A percentile compares a stretch with the other conserved stretches of the same genome.
These are phyloP conservation scores for Trachops cirrhosus DNA, from an alignment of 2,797 vertebrate species.

Conservation along the genomic window DNA sequence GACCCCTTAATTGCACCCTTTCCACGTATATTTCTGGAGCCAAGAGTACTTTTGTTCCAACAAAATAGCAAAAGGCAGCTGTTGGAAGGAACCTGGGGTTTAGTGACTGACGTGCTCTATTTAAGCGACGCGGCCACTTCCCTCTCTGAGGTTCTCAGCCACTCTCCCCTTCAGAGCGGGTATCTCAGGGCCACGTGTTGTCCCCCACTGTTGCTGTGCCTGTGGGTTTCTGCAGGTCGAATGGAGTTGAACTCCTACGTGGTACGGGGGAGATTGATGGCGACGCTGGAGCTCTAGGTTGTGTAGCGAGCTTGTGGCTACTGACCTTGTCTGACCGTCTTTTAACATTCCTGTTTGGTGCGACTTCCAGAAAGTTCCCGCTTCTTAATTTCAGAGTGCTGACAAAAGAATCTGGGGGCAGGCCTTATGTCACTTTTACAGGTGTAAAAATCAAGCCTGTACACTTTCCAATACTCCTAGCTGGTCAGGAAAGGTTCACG, in stretches of 20 bases:
- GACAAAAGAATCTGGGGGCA: constrained; percentile 23
- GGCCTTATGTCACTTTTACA: background rate
- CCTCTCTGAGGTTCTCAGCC: background rate
- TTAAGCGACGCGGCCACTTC: background rate
- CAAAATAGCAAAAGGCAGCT: background rate
- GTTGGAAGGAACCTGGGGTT: background rate
- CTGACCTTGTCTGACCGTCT: background rate
- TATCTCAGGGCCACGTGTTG: background rate
- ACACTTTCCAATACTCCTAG: background rate
- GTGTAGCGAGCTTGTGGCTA: fast-evolving
- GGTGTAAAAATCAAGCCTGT: background rate
- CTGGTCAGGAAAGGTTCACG: fast-evolving
- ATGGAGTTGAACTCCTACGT: fast-evolving
- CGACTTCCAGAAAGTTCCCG: background rate
- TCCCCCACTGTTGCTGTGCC: background rate
- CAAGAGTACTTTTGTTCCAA: background rate
- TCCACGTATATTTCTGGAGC: background rate
- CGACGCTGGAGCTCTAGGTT: background rate
- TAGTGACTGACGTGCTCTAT: background rate
- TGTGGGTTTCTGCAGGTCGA: constrained; percentile 1
- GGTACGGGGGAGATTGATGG: background rate
- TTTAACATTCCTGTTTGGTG: background rate
- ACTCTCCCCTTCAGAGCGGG: background rate
- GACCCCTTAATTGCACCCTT: background rate
- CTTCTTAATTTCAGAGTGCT: constrained; percentile 28